Evolutionary conservation across 1,140 invertebrate genomes (phyloP).

Genomic region (Hylaeus volcanicus): DNA sequence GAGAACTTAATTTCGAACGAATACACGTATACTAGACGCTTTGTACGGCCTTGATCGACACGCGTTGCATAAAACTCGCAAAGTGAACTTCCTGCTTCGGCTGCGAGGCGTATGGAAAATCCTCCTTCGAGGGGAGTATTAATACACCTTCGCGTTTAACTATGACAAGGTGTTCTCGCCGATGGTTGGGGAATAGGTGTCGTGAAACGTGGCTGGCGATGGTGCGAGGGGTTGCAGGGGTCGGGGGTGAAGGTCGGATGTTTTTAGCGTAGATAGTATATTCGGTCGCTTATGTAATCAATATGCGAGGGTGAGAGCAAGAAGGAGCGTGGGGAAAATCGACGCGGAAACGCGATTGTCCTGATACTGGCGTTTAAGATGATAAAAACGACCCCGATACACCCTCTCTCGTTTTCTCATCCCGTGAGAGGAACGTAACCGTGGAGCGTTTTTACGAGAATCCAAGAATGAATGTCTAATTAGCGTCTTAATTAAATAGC

Average conservation of each 20-base stretch:
- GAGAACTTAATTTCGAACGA: too few relatives aligned
- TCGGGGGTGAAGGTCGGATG: constrained; percentile 37
- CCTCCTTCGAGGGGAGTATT: background rate
- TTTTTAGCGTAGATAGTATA: constrained; percentile 71
- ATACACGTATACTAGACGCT: too few relatives aligned
- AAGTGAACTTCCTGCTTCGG: background rate
- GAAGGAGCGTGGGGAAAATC: constrained; percentile 42
- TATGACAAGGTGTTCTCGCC: constrained; percentile 22
- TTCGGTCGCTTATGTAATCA: constrained; percentile 74
- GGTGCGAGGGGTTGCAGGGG: background rate
- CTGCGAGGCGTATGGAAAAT: background rate
- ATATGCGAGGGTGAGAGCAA: constrained; percentile 67
- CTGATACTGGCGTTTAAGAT: constrained; percentile 9
- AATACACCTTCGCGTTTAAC: constrained; percentile 38
- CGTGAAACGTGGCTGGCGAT: background rate
- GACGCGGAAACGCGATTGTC: constrained; percentile 27
- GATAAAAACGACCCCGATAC: constrained; percentile 13
- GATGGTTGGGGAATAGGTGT: constrained; percentile 24
- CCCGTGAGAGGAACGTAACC: background rate
- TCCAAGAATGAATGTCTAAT: constrained; percentile 11
- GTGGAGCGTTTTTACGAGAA: background rate
- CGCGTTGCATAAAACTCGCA: constrained; percentile 3
- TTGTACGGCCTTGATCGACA: too few relatives aligned
- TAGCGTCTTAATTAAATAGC: constrained; percentile 26
- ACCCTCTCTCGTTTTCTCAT: background rate